Evolutionary conservation across 2,797 vertebrate genomes (phyloP), one percentile per base, ranked within the genome.

Genomic region (Oreortyx pictus): DNA sequence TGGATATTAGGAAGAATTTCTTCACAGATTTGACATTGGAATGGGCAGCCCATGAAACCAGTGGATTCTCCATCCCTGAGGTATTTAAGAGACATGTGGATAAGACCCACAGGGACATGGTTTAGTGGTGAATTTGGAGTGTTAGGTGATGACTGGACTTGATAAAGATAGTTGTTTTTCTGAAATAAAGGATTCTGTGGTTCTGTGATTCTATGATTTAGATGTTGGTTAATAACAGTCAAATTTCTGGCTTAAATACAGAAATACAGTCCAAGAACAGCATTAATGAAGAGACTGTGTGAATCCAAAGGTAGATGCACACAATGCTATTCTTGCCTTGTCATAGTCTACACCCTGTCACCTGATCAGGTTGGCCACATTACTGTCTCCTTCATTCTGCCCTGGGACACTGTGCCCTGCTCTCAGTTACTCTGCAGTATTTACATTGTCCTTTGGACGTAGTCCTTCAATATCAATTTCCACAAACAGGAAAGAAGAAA

Each of bases 301-400:
- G 43, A 37, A 79, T 29, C 50, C 24, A 39, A 37, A 76, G 20
- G 25, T 35, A 19, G 5, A 8, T 2, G 43, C 19, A 3, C 62
- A 59, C 9, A 3, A 29, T 14, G 35, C 10, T 11, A 2, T 2
- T 6, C 0, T 0, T n/a, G 27, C 27, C 52, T 47, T 27, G 62
- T 29, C 73, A 81, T 37, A 86, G 0, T 1, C 0, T 16, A 7
- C 41, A 27, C 9, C 23, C 68, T n/a, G 61, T 75, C 29, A 50
- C 12, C 44, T 62, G 11, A 25, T 29, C 72, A 22, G 22, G 49
- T 14, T 39, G 47, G 8, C 33, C 60, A 33, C 31, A 7, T 18
- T 22, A 0, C 54, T 83, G 17, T 22, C 11, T 29, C 20, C 76
- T 61, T 5, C 66, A 1, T 23, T 14, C 64, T 86, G 70, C 49